A percentile compares a stretch with the other conserved stretches of the same genome.
Evolutionary conservation across 2,113 vertebrate genomes (phyloP).

Genomic region (Neofelis nebulosa): DNA sequence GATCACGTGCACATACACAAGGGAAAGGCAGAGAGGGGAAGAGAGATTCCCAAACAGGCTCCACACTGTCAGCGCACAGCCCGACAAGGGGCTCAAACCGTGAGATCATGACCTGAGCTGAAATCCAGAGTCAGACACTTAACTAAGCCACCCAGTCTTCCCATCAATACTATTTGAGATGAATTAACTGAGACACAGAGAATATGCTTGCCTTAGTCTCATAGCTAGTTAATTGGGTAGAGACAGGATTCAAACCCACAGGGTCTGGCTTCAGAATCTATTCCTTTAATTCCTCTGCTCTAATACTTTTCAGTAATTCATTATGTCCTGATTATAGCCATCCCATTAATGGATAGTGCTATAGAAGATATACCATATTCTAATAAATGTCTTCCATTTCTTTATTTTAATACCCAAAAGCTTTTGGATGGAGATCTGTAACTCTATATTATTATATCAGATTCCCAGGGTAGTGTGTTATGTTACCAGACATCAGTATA

Average conservation of each 20-base stretch:
- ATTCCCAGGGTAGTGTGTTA: neutral
- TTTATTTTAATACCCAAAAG: neutral
- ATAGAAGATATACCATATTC: neutral
- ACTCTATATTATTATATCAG: neutral
- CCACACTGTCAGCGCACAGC: too few relatives aligned
- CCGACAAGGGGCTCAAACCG: too few relatives aligned
- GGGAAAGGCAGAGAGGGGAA: too few relatives aligned
- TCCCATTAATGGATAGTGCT: neutral
- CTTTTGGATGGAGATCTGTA: neutral
- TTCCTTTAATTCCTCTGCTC: neutral
- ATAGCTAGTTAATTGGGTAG: neutral
- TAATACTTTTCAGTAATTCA: neutral
- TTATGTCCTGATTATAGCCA: neutral
- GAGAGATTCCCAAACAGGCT: too few relatives aligned
- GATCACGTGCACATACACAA: too few relatives aligned
- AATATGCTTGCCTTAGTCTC: neutral
- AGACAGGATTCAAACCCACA: neutral
- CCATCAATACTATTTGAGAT: neutral
- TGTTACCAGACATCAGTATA: neutral
- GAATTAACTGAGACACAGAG: neutral
- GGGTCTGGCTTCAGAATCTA: neutral
- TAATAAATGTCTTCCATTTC: neutral
- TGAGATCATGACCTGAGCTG: too few relatives aligned
- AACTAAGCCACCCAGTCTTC: too few relatives aligned
- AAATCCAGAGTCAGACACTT: too few relatives aligned